Conservation (phyloP, 2,797 vertebrate species). For the Sebastes taczanowskii region DNA sequence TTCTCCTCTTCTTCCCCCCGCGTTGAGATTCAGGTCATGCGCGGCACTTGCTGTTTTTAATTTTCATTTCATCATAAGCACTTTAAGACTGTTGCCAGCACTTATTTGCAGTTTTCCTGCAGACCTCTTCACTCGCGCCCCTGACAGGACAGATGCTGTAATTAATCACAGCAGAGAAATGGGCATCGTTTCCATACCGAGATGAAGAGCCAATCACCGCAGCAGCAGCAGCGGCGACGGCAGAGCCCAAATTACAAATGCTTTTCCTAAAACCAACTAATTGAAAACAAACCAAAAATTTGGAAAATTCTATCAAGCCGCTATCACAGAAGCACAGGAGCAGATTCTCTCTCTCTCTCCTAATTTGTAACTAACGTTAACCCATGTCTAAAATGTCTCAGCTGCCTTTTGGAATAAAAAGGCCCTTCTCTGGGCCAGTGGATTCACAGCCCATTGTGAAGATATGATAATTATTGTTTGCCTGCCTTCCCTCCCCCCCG, state of each 20-base stretch:
- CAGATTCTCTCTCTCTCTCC: slow-evolving; percentile 45
- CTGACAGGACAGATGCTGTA: slow-evolving; percentile 99
- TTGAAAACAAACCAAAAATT: slow-evolving; percentile 76
- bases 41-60: slow-evolving; percentile 96
- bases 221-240: slow-evolving; percentile 15
- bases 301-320: slow-evolving; percentile 68
- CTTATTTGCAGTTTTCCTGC: slow-evolving; percentile 98
- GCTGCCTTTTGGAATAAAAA: slow-evolving; percentile 53
- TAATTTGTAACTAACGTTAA: slow-evolving; percentile 71
- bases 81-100: slow-evolving; percentile 98
- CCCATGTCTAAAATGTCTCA: slow-evolving; percentile 65
- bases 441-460: slow-evolving; percentile 82
- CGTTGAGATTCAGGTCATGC: slow-evolving; percentile 96
- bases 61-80: slow-evolving; percentile 99
- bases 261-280: slow-evolving; percentile 72
- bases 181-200: slow-evolving; percentile 84
- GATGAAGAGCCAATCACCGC: slow-evolving; percentile 63
- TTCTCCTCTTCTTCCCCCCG: slow-evolving; percentile 69
- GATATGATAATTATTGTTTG: slow-evolving; percentile 88
- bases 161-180: slow-evolving; percentile 97
- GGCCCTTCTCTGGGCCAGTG: slow-evolving; percentile 65
- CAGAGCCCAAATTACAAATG: slow-evolving; percentile 70
- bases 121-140: slow-evolving; percentile 94
- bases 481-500: slow-evolving; percentile 76
- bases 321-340: slow-evolving; percentile 63